Percentiles rank a stretch among this genome's conserved stretches.
These are phyloP conservation scores for Ictidomys tridecemlineatus DNA, from an alignment of 2,113 vertebrate genomes.

Conservation along the genomic window DNA sequence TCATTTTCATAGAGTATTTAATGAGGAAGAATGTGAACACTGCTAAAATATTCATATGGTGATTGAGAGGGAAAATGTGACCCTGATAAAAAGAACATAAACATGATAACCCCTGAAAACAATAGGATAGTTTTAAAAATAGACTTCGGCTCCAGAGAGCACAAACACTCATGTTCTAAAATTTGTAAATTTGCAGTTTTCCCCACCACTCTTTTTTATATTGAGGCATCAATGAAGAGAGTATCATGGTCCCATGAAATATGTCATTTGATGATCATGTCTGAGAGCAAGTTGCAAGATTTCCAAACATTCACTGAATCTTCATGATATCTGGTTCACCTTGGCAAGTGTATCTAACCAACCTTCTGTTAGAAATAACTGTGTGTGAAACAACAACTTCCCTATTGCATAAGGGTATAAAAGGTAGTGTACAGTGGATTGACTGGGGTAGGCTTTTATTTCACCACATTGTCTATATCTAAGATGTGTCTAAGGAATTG, in stretches of 20 bases:
- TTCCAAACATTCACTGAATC: not conserved
- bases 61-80: too few species aligned
- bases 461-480: not conserved
- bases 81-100: too few species aligned
- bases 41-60: too few species aligned
- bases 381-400: not conserved
- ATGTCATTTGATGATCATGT: not conserved
- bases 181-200: not conserved
- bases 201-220: not conserved
- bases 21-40: too few species aligned
- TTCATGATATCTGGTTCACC: not conserved
- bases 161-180: not conserved
- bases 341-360: not conserved
- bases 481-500: not conserved
- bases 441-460: not conserved
- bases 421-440: not conserved
- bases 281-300: not conserved
- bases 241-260: not conserved
- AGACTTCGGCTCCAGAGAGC: too few species aligned
- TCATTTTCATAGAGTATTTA: too few species aligned
- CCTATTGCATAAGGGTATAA: not conserved
- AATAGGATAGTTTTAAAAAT: too few species aligned
- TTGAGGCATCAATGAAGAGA: not conserved
- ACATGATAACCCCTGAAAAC: too few species aligned
- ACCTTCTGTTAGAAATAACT: not conserved